Evolutionary conservation across 2,797 vertebrate species (phyloP).

Genomic region (Glossophaga mutica): DNA sequence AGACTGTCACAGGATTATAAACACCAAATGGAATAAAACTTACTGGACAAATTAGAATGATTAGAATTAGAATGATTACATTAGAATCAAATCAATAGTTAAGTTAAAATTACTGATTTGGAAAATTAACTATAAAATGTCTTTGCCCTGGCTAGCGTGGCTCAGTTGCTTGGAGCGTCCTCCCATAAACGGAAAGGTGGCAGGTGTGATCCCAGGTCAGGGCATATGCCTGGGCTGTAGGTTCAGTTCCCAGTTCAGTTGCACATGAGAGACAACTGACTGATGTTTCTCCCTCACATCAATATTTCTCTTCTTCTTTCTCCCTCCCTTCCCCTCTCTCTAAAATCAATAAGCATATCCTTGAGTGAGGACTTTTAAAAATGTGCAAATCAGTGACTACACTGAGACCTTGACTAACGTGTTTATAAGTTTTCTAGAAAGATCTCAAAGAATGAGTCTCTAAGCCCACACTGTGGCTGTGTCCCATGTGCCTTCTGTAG

Average conservation of each 20-base stretch:
- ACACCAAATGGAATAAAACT: background rate
- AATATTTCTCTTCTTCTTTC: background rate
- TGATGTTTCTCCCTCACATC: background rate
- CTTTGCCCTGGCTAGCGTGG: background rate
- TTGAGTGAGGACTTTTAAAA: background rate
- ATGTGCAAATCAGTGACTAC: background rate
- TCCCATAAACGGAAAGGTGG: background rate
- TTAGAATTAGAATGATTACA: background rate
- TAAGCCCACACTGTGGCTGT: background rate
- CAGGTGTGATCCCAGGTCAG: background rate
- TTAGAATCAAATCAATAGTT: background rate
- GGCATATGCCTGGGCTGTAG: background rate
- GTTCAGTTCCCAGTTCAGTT: background rate
- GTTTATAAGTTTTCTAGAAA: background rate
- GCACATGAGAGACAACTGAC: background rate
- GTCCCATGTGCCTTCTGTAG: background rate
- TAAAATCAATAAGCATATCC: background rate
- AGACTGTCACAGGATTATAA: background rate
- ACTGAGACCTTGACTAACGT: slow-evolving; percentile 39
- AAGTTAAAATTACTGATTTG: slow-evolving; percentile 11
- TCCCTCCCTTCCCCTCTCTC: background rate
- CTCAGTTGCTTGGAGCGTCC: background rate
- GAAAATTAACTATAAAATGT: background rate
- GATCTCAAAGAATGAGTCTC: background rate
- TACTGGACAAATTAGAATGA: background rate